Conservation (phyloP, 1,140 invertebrate species). For the Mactra quadrangularis region DNA sequence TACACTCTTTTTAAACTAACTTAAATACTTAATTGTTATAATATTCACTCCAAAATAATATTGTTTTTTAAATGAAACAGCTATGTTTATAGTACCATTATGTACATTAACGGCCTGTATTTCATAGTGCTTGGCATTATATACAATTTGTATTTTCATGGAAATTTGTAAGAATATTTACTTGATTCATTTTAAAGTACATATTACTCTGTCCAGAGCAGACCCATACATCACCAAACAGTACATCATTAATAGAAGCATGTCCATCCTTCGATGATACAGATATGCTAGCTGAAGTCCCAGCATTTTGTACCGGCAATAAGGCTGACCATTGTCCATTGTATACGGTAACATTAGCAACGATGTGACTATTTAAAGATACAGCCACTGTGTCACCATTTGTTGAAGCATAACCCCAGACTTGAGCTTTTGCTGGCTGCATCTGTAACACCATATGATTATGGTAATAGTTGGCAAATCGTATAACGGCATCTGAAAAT, state of each 20-base stretch:
- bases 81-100: too few species aligned
- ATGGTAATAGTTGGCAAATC: slow-evolving; percentile 68
- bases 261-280: slow-evolving; percentile 42
- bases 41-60: too few species aligned
- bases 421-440: slow-evolving; percentile 61
- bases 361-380: slow-evolving; percentile 24
- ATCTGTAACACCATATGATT: slow-evolving; percentile 75
- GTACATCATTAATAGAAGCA: slow-evolving; percentile 67
- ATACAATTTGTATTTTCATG: too few species aligned
- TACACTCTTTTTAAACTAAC: too few species aligned
- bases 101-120: too few species aligned
- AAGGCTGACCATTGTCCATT: slow-evolving; percentile 35
- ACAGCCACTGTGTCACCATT: slow-evolving; percentile 42
- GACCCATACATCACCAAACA: slow-evolving; percentile 80
- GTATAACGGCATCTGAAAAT: not conserved
- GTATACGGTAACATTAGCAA: not conserved
- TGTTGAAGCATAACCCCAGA: slow-evolving; percentile 72
- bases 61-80: too few species aligned
- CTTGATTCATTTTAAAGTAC: slow-evolving; percentile 66
- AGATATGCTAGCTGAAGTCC: slow-evolving; percentile 52
- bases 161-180: slow-evolving; percentile 48
- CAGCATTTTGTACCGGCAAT: slow-evolving; percentile 16
- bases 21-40: too few species aligned
- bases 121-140: too few species aligned
- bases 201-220: slow-evolving; percentile 81